Evolutionary conservation across 2,797 vertebrate genomes (phyloP).

Genomic region (Pteropus rufus): DNA sequence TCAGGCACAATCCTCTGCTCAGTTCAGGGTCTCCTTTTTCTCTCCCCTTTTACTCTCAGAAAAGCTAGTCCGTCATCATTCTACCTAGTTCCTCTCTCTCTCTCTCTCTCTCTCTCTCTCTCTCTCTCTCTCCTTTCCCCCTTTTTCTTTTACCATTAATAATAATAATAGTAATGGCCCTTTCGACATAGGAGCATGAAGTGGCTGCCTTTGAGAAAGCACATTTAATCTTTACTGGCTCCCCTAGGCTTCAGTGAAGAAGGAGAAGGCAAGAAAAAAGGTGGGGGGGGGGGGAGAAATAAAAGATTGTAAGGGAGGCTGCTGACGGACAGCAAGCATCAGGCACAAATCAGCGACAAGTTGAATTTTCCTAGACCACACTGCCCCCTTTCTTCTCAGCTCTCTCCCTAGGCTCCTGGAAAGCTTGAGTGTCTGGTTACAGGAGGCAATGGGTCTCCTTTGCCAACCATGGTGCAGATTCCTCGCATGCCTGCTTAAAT

Average conservation of each 20-base stretch:
- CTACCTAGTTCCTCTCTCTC: conserved; percentile 61
- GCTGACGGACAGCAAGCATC: conserved; percentile 87
- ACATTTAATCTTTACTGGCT: conserved; percentile 97
- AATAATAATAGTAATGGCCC: conserved; percentile 76
- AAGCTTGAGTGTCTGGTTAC: conserved; percentile 83
- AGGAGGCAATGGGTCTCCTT: conserved; percentile 75
- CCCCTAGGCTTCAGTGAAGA: conserved; percentile 90
- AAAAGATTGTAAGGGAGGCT: conserved; percentile 87
- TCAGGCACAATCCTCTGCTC: conserved; percentile 81
- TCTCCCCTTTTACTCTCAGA: conserved; percentile 59
- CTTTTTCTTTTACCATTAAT: conserved; percentile 66
- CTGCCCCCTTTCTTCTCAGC: conserved; percentile 90
- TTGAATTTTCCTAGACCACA: conserved; percentile 87
- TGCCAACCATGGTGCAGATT: conserved; percentile 83
- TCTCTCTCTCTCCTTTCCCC: conserved; percentile 59
- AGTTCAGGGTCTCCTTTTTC: conserved; percentile 43
- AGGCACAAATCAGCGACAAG: conserved; percentile 92
- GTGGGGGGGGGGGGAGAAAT: conserved; percentile 77
- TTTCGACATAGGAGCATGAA: conserved; percentile 92
- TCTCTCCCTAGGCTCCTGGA: conserved; percentile 79
- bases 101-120: conserved; percentile 42
- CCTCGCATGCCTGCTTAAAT: conserved; percentile 82
- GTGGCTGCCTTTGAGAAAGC: conserved; percentile 95
- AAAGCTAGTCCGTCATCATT: conserved; percentile 74
- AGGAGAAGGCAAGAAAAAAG: conserved; percentile 81